Conservation (phyloP, 2,113 vertebrate genomes). For the Capreolus pygargus region DNA sequence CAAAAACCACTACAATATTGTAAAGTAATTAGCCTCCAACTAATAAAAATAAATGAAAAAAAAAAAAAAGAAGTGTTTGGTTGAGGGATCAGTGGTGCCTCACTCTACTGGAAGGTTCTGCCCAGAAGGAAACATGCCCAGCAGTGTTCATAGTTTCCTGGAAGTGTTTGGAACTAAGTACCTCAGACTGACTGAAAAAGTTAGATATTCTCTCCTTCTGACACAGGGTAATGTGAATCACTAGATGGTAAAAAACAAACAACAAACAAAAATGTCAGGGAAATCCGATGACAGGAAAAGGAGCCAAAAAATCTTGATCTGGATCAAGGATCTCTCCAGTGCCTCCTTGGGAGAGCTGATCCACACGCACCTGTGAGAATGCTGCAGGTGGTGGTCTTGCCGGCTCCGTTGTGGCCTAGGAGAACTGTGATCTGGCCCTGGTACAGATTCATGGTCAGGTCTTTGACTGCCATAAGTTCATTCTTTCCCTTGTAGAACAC, state of each 20-base stretch:
- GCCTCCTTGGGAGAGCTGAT: background rate
- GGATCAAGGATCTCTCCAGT: background rate
- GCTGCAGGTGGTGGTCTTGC: conserved; percentile 87
- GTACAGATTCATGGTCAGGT: conserved; percentile 88
- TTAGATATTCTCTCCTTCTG: background rate
- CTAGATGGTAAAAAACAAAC: background rate
- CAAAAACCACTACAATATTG: too few relatives aligned
- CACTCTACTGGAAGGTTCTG: background rate
- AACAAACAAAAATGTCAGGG: background rate
- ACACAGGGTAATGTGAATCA: background rate
- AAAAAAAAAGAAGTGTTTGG: background rate
- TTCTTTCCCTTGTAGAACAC: conserved; percentile 82
- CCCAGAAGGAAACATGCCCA: background rate
- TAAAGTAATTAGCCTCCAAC: too few relatives aligned
- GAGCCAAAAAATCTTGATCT: background rate
- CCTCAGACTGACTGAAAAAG: background rate
- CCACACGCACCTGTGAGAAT: conserved; percentile 85
- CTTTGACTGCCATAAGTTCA: conserved; percentile 80
- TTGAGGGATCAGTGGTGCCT: background rate
- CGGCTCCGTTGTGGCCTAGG: conserved; percentile 90
- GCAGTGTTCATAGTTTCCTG: background rate
- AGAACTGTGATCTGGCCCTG: conserved; percentile 89
- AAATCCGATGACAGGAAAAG: background rate
- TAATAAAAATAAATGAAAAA: too few relatives aligned
- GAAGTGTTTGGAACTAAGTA: background rate